Evolutionary conservation across 2,888 invertebrate genomes (phyloP), one percentile per base, ranked within the genome.

Genomic region (Monopis laevigella): DNA sequence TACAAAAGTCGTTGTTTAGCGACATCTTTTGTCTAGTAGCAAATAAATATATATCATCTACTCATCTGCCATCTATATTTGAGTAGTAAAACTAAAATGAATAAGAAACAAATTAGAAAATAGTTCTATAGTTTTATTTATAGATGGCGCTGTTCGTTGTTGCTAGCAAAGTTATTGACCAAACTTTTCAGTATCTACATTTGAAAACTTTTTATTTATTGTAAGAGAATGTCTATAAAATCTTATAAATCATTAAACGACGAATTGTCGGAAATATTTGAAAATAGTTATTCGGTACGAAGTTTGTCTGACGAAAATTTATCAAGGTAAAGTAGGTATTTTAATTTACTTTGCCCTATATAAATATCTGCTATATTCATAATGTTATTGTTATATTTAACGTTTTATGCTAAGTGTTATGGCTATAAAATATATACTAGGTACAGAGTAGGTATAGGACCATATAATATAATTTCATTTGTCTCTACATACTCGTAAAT

Each of bases 141-240:
- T 21, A 21, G 24, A 21, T 21, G 24, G 24, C 24, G 5, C 27
- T 2, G 3, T 6, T 12, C 12, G 29, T 13, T 29, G 29, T 3
- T 14, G 29, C 29, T 29, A 29, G 3, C 11, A 27, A 27, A 6
- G 10, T 28, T 28, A n/a, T 5, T 28, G 11, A n/a, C 4, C 11
- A 28, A 4, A 11, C 28, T 30, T 30, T 30, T 8, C 7, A 3
- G 30, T 30, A 13, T 30, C 3, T 12, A 30, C 30, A n/a, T 30
- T 30, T 2, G 7, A 2, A 3, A 13, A n/a, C n/a, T n/a, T n/a
- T n/a, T n/a, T n/a, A n/a, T n/a, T n/a, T n/a, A n/a, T n/a, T n/a
- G n/a, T n/a, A n/a, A n/a, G n/a, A n/a, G 6, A 34, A 78, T 78
- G 78, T 78, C 78, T 38, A 58, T 70, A 47, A 72, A 72, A 56